Conservation (phyloP, 2,888 invertebrate species). For the Megaustenia siamemsis region DNA sequence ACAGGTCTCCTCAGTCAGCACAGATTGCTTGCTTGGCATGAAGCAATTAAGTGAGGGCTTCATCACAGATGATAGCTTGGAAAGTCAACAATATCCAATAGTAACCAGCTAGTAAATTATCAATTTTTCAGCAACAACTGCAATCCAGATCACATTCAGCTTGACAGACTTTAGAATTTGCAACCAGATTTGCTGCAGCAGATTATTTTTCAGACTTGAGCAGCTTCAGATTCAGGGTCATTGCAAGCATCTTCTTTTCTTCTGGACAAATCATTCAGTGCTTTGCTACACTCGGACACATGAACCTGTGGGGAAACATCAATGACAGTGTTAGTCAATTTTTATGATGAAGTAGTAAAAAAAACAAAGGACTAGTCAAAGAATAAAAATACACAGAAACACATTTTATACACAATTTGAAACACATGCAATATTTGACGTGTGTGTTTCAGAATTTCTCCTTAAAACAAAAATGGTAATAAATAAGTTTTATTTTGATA, state of each 20-base stretch:
- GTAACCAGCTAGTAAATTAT: neutral
- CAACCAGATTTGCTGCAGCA: neutral
- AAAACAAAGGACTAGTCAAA: no score
- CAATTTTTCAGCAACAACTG: neutral
- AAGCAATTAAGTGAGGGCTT: neutral
- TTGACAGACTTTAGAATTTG: neutral
- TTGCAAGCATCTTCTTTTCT: slow-evolving; percentile 22
- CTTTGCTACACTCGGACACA: slow-evolving; percentile 67
- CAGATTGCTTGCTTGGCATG: neutral
- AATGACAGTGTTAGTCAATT: neutral
- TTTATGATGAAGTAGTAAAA: no score
- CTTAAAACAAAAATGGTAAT: no score
- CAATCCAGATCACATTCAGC: neutral
- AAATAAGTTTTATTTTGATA: no score
- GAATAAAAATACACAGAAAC: no score
- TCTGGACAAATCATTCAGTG: slow-evolving; percentile 61
- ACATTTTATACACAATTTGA: no score
- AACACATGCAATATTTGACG: no score
- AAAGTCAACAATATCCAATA: slow-evolving; percentile 12
- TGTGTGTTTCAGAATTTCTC: no score
- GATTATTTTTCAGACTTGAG: slow-evolving; percentile 60
- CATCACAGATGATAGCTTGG: slow-evolving; percentile 30
- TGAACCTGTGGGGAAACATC: slow-evolving; percentile 62
- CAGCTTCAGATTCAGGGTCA: slow-evolving; percentile 64
- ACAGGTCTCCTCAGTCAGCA: neutral